Conservation (phyloP, 2,113 vertebrate species). For the Strix aluco region DNA sequence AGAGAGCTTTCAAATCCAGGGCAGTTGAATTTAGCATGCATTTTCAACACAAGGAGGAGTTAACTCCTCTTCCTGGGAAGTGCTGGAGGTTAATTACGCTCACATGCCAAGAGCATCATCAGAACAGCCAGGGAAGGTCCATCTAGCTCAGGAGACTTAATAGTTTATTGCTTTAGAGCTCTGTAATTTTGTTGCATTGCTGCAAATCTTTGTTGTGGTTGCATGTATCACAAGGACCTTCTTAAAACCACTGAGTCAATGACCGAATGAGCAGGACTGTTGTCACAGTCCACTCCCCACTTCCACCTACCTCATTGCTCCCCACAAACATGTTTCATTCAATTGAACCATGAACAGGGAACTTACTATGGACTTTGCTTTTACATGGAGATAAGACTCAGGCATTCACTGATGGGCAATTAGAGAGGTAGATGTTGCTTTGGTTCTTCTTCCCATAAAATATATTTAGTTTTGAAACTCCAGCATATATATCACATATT, state of each 20-base stretch:
- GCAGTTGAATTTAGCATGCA: neutral
- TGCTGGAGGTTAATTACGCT: neutral
- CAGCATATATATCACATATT: neutral
- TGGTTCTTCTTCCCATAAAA: neutral
- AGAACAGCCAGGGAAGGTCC: neutral
- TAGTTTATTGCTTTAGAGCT: neutral
- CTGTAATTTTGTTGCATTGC: neutral
- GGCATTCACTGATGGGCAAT: neutral
- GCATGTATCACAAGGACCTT: neutral
- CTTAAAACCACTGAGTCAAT: neutral
- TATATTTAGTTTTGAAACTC: neutral
- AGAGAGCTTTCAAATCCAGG: neutral
- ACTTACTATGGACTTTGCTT: neutral
- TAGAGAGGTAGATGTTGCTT: neutral
- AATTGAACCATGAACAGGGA: fast-evolving
- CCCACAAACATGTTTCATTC: neutral
- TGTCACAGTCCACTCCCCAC: neutral
- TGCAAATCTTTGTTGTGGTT: neutral
- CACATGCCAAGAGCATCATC: neutral
- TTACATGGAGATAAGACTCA: neutral
- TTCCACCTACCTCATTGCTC: neutral
- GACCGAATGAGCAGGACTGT: neutral
- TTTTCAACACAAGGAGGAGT: neutral
- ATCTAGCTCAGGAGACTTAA: neutral
- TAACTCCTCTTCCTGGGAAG: neutral